Evolutionary conservation across 2,888 invertebrate species (phyloP).

Genomic region (Cyaniris semiargus): DNA sequence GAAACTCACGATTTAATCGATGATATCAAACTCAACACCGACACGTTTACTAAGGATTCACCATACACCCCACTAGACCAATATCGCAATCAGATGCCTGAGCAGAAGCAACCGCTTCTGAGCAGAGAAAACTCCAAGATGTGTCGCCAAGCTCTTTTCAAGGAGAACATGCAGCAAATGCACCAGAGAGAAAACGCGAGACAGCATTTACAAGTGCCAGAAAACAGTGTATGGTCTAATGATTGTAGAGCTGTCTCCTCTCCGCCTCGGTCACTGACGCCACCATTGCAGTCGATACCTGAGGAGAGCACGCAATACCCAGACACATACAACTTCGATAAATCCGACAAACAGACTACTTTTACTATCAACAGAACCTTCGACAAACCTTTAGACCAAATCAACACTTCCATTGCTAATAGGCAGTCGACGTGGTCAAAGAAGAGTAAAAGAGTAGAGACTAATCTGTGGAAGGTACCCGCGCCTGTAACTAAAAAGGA

Average conservation of each 20-base stretch:
- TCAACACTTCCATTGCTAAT: conserved; percentile 46
- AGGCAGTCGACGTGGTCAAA: conserved; percentile 66
- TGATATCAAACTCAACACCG: conserved; percentile 65
- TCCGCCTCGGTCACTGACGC: conserved; percentile 65
- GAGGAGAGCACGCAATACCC: conserved; percentile 70
- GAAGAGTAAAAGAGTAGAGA: conserved; percentile 60
- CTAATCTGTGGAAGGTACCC: conserved; percentile 68
- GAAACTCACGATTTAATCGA: conserved; percentile 64
- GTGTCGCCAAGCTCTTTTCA: conserved; percentile 68
- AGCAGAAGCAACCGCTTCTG: conserved; percentile 52
- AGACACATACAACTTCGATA: conserved; percentile 59
- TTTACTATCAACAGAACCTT: conserved; percentile 72
- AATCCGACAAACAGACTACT: conserved; percentile 59
- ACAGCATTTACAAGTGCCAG: conserved; percentile 48
- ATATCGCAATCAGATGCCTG: conserved; percentile 50
- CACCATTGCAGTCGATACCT: conserved; percentile 71
- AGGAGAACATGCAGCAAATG: conserved; percentile 57
- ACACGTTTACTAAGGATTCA: conserved; percentile 78
- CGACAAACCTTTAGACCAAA: conserved; percentile 54
- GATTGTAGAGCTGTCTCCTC: conserved; percentile 56
- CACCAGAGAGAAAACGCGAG: conserved; percentile 49
- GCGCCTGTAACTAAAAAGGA: conserved; percentile 52
- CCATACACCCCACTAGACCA: conserved; percentile 60
- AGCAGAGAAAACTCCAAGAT: conserved; percentile 58
- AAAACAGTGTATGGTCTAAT: conserved; percentile 65